A percentile compares a stretch with the other conserved stretches of the same genome.
These are phyloP conservation scores for Irena cyanogastra DNA, from an alignment of 2,113 vertebrate species.

Conservation along the genomic window DNA sequence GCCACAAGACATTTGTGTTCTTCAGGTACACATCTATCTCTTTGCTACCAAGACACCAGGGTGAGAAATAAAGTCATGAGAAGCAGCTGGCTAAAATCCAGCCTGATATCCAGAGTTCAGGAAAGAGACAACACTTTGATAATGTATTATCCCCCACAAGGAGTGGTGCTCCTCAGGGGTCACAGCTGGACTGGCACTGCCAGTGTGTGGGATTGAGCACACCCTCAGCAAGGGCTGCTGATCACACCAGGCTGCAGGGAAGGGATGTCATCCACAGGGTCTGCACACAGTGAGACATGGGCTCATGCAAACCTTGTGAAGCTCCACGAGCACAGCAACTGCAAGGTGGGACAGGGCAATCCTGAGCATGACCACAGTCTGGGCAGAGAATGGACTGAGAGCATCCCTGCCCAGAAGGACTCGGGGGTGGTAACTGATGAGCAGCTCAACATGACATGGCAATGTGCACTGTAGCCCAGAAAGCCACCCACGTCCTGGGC, in stretches of 20 bases:
- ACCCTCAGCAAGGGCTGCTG: not conserved
- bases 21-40: not conserved
- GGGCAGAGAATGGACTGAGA: not conserved
- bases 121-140: not conserved
- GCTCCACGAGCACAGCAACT: not conserved
- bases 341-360: not conserved
- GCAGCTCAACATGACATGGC: not conserved
- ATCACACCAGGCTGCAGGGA: not conserved
- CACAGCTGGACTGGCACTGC: not conserved
- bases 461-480: not conserved
- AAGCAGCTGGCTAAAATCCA: not conserved
- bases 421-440: fast-evolving
- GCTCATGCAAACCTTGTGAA: not conserved
- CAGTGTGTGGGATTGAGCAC: not conserved
- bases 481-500: not conserved
- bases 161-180: not conserved
- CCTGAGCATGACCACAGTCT: not conserved
- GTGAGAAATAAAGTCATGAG: not conserved
- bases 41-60: not conserved
- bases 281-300: not conserved
- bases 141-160: not conserved
- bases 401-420: not conserved
- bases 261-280: not conserved
- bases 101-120: not conserved
- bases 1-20: not conserved